Percentiles rank a stretch among this genome's conserved stretches.
These are phyloP conservation scores for Amphipyra berbera DNA, from an alignment of 2,888 invertebrate species.

Conservation along the genomic window DNA sequence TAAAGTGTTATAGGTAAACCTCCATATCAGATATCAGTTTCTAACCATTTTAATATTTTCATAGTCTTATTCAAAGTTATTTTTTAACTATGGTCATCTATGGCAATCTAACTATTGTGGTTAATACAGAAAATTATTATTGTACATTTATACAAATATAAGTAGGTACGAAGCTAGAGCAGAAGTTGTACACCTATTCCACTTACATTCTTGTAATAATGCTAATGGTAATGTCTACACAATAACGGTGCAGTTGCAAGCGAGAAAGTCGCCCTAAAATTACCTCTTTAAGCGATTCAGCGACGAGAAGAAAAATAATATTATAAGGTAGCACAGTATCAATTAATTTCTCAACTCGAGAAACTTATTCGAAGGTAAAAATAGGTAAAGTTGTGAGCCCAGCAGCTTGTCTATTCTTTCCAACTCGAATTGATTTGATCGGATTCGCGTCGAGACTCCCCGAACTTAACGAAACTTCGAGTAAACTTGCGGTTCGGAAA, in stretches of 20 bases:
- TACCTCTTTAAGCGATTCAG: constrained; percentile 41
- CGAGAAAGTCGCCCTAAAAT: constrained; percentile 38
- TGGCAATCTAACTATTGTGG: no score
- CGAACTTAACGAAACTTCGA: constrained; percentile 77
- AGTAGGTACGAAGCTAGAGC: no score
- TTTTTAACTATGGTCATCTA: no score
- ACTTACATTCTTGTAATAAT: constrained; percentile 44
- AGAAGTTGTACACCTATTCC: not conserved
- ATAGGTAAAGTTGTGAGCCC: constrained; percentile 74
- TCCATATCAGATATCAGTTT: constrained; percentile 17
- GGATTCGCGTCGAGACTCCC: constrained; percentile 75
- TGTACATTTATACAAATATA: no score
- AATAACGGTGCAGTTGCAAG: constrained; percentile 47
- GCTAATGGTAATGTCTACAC: constrained; percentile 55
- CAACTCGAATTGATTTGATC: constrained; percentile 84
- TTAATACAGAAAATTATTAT: no score
- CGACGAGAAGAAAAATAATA: constrained; percentile 28
- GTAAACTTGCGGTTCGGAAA: constrained; percentile 79
- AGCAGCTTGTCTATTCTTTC: constrained; percentile 79
- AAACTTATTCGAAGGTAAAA: constrained; percentile 67
- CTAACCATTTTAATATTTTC: no score
- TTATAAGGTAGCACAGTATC: constrained; percentile 54
- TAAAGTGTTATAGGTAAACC: constrained; percentile 11
- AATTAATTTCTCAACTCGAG: constrained; percentile 66
- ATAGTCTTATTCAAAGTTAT: no score